Percentiles rank a stretch among this genome's conserved stretches.
Evolutionary conservation across 2,797 vertebrate genomes (phyloP).

Genomic region (Sternotherus odoratus): DNA sequence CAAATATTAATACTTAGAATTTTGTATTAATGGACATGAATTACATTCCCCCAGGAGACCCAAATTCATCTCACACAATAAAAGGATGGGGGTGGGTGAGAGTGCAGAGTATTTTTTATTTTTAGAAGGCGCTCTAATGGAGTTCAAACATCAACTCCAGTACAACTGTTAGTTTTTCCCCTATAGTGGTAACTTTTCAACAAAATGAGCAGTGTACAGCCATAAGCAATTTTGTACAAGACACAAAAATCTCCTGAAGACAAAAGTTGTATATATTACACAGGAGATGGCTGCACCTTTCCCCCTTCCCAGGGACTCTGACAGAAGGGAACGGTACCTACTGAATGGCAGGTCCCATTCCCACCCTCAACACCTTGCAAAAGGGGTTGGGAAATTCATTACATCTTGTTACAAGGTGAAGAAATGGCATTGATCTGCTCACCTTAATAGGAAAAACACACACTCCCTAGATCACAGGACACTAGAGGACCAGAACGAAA

Average conservation of each 20-base stretch:
- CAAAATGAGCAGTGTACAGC: neutral
- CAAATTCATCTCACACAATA: neutral
- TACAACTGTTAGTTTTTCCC: accelerated
- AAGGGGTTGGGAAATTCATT: neutral
- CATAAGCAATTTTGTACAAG: neutral
- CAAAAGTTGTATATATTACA: neutral
- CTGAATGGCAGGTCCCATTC: neutral
- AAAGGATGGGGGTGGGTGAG: neutral
- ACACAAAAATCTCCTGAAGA: neutral
- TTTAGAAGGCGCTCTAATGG: neutral
- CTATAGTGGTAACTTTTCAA: neutral
- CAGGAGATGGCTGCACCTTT: neutral
- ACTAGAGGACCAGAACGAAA: neutral
- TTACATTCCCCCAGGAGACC: neutral
- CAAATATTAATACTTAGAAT: neutral
- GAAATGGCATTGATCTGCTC: neutral
- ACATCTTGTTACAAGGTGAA: neutral
- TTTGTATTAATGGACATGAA: neutral
- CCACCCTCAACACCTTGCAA: neutral
- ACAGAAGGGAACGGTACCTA: neutral
- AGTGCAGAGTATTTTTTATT: neutral
- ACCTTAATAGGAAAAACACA: neutral
- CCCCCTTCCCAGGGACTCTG: neutral
- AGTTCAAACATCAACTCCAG: neutral
- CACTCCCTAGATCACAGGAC: neutral